Conservation (phyloP, 2,888 invertebrate species). For the Meloe dianella region DNA sequence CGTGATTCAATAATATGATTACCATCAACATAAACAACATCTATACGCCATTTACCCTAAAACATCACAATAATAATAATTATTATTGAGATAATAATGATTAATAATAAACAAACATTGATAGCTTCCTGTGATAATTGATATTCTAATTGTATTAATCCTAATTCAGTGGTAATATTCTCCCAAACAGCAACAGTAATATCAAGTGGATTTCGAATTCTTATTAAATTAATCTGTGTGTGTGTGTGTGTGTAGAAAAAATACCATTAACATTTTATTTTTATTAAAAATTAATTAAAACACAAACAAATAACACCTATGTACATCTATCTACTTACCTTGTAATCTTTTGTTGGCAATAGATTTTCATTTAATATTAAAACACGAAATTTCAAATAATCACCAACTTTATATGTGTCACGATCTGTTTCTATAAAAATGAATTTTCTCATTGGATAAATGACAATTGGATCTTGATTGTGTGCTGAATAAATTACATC, state of each 20-base stretch:
- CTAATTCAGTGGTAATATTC: constrained; percentile 65
- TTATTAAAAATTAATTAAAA: no score
- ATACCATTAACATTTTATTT: no score
- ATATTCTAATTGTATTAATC: constrained; percentile 64
- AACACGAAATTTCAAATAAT: constrained; percentile 63
- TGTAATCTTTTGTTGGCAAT: constrained; percentile 55
- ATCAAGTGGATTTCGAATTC: constrained; percentile 71
- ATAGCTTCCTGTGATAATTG: constrained; percentile 51
- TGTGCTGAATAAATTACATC: constrained; percentile 47
- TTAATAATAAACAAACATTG: constrained; percentile 40
- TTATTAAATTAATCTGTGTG: constrained; percentile 67
- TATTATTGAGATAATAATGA: constrained; percentile 1
- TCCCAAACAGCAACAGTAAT: constrained; percentile 71
- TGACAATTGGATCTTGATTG: constrained; percentile 51
- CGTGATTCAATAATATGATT: constrained; percentile 48
- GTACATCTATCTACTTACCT: no score
- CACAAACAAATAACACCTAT: no score
- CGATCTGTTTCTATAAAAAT: constrained; percentile 66
- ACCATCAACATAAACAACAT: constrained; percentile 55
- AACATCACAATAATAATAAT: constrained; percentile 15
- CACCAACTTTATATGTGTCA: constrained; percentile 64
- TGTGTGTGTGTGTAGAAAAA: no score
- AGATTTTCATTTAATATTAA: constrained; percentile 62
- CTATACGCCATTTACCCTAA: constrained; percentile 64
- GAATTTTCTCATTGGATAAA: constrained; percentile 58